These are phyloP conservation scores for Dinothrombium tinctorium DNA, from an alignment of 1,140 invertebrate genomes.

Conservation along the genomic window DNA sequence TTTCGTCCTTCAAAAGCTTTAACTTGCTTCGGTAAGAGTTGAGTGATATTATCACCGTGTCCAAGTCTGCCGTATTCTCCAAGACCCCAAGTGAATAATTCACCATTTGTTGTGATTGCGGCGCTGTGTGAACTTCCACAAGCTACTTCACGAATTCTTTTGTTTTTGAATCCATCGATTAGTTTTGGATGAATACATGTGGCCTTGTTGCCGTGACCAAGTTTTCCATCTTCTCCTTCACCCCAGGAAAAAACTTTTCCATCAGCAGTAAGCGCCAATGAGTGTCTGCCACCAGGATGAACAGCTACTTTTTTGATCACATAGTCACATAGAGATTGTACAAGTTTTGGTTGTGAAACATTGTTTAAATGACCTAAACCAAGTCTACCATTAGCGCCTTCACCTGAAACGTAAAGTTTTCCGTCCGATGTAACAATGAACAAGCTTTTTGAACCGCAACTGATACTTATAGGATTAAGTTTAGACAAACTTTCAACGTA, in stretches of 20 bases:
- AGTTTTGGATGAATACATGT: too few species aligned
- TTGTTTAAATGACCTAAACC: too few species aligned
- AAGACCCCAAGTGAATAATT: constrained; percentile 11
- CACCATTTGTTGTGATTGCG: constrained; percentile 10
- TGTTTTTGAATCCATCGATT: too few species aligned
- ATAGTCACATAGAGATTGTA: too few species aligned
- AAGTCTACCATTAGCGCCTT: too few species aligned
- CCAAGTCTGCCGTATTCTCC: constrained; percentile 14
- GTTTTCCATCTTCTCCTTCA: constrained; percentile 14
- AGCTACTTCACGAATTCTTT: background rate
- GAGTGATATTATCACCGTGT: constrained; percentile 8
- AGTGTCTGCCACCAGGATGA: constrained; percentile 2
- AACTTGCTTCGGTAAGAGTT: background rate
- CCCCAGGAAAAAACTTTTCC: constrained; percentile 16
- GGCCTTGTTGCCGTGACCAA: constrained; percentile 16
- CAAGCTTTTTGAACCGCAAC: too few species aligned
- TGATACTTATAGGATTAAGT: too few species aligned
- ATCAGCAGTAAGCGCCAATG: constrained; percentile 11
- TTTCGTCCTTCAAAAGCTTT: background rate
- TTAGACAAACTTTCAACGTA: too few species aligned
- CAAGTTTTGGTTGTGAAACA: too few species aligned
- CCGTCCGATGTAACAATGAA: too few species aligned
- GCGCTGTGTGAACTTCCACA: constrained; percentile 14
- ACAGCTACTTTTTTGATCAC: too few species aligned
- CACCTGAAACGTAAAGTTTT: too few species aligned